A percentile compares a stretch with the other conserved stretches of the same genome.
Evolutionary conservation across 2,888 invertebrate genomes (phyloP).

Genomic region (Himalopsyche anomala): DNA sequence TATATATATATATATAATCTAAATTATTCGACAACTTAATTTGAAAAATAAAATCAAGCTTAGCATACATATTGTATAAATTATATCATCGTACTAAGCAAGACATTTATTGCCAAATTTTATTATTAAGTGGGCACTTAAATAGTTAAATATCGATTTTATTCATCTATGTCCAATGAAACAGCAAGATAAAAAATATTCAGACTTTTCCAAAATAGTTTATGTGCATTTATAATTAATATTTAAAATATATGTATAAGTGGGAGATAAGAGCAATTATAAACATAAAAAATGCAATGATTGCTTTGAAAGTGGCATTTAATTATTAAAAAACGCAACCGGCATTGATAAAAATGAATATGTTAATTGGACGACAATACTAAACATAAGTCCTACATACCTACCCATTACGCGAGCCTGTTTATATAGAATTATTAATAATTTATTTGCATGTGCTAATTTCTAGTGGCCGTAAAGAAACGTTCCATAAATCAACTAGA

Average conservation of each 20-base stretch:
- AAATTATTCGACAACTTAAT: no score
- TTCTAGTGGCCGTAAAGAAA: conserved; percentile 29
- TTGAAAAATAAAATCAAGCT: no score
- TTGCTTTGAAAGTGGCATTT: not conserved
- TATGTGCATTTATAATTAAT: not conserved
- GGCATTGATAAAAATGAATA: conserved; percentile 14
- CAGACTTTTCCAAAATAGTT: no score
- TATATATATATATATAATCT: no score
- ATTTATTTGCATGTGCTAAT: conserved; percentile 46
- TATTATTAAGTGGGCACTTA: no score
- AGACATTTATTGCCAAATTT: no score
- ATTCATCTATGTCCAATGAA: no score
- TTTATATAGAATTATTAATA: conserved; percentile 28
- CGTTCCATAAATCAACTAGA: conserved; percentile 37
- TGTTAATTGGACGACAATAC: conserved; percentile 14
- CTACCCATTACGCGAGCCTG: not conserved
- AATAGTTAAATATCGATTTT: no score
- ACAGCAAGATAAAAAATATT: no score
- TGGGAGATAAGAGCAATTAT: conserved; percentile 1
- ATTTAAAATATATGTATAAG: not conserved
- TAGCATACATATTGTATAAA: no score
- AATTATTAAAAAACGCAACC: not conserved
- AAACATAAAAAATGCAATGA: conserved; percentile 23
- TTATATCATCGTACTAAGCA: no score
- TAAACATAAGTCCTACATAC: conserved; percentile 27